Percentiles rank a stretch among this genome's conserved stretches.
phyloP scores from a whole-genome alignment of 2,888 invertebrate species.

The Drosophila borborema region DNA sequence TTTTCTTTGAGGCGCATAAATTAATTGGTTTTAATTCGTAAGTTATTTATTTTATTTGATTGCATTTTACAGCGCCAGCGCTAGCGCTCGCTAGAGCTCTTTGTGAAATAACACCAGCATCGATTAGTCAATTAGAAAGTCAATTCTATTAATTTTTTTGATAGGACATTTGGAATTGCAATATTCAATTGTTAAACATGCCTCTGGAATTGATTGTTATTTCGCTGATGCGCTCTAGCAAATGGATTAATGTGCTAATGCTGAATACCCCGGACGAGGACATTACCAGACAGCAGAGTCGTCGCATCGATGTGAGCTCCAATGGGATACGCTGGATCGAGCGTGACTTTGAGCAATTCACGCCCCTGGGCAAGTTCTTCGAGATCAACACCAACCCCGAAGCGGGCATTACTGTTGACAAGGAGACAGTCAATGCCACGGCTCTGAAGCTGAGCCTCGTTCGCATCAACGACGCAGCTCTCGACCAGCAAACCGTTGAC shows the following conservation, averaged over 20 bases:
- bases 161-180: not conserved
- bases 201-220: conserved; percentile 50
- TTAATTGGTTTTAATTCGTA: not conserved
- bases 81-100: not conserved
- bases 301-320: conserved; percentile 19
- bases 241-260: conserved; percentile 47
- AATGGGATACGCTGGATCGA: conserved; percentile 43
- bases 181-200: conserved; percentile 23
- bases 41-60: not conserved
- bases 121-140: not conserved
- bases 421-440: not conserved
- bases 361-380: conserved; percentile 32
- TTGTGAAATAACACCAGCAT: not conserved
- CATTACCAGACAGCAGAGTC: not conserved
- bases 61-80: not conserved
- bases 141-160: not conserved
- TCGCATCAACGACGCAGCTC: not conserved
- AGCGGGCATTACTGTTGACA: conserved; percentile 4
- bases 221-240: conserved; percentile 19
- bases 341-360: conserved; percentile 21
- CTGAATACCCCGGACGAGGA: conserved; percentile 30
- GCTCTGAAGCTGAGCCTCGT: conserved; percentile 22
- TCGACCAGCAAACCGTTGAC: conserved; percentile 22
- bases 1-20: not conserved
- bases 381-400: conserved; percentile 20